Conservation (phyloP, 1,140 invertebrate genomes). For the Heterodera carotae region DNA sequence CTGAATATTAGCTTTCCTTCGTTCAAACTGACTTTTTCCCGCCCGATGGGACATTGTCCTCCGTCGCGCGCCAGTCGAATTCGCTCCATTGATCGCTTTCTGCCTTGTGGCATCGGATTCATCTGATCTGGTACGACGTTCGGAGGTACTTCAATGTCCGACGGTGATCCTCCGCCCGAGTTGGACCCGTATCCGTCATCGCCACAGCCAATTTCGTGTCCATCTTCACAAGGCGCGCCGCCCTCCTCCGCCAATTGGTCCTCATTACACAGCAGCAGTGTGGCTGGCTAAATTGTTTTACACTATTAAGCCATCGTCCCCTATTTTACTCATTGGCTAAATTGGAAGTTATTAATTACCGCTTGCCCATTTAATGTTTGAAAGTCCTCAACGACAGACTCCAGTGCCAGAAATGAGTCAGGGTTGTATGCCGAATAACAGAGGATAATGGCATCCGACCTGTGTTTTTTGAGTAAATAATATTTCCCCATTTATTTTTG, state of each 20-base stretch:
- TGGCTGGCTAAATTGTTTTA: slow-evolving; percentile 34
- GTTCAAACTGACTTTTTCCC: slow-evolving; percentile 20
- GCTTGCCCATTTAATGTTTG: slow-evolving; percentile 7
- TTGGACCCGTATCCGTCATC: slow-evolving; percentile 19
- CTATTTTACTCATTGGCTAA: neutral
- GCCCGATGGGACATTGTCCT: slow-evolving; percentile 18
- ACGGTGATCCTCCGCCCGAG: slow-evolving; percentile 17
- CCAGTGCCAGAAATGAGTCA: slow-evolving; percentile 32
- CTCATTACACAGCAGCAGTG: slow-evolving; percentile 35
- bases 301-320: too few species aligned
- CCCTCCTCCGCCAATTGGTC: slow-evolving; percentile 30
- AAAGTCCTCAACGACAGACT: slow-evolving; percentile 31
- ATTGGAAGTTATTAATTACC: neutral
- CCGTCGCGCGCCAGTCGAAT: slow-evolving; percentile 15
- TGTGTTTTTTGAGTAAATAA: neutral
- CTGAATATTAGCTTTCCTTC: neutral
- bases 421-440: slow-evolving; percentile 40
- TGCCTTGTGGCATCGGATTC: too few species aligned
- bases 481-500: neutral
- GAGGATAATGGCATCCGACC: slow-evolving; percentile 36
- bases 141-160: slow-evolving; percentile 17
- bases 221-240: slow-evolving; percentile 16
- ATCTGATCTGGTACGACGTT: neutral
- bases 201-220: neutral
- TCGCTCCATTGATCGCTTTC: slow-evolving; percentile 24